phyloP scores from a whole-genome alignment of 2,888 invertebrate species.

The Apamea monoglypha region DNA sequence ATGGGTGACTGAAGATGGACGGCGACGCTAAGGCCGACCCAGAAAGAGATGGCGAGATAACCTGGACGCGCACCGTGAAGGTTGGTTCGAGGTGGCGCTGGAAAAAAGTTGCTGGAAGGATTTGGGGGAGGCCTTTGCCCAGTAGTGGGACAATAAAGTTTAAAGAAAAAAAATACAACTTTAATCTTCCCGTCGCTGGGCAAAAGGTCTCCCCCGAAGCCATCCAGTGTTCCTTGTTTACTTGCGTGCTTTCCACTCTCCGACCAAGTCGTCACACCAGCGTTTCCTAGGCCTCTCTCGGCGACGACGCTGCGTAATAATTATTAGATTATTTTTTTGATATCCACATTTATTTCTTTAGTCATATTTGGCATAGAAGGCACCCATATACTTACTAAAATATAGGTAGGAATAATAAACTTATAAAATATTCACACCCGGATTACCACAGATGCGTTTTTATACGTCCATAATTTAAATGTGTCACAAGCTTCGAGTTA shows the following conservation, averaged over 20 bases:
- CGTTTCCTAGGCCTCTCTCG: background rate
- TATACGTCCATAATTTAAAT: conserved; percentile 47
- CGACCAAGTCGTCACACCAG: background rate
- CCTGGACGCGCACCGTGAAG: no score
- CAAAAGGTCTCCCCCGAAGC: background rate
- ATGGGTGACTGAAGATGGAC: no score
- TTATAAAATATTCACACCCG: conserved; percentile 25
- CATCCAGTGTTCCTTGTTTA: background rate
- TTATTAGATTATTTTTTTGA: background rate
- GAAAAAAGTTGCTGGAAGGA: no score
- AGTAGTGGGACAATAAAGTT: no score
- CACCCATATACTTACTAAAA: background rate
- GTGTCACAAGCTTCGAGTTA: conserved; percentile 42
- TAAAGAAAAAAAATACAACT: no score
- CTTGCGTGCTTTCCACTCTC: background rate
- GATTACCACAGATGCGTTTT: conserved; percentile 51
- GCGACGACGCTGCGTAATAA: background rate
- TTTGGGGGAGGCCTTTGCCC: no score
- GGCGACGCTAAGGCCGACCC: no score
- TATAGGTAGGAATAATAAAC: background rate
- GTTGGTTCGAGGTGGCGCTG: no score
- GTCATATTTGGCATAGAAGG: background rate
- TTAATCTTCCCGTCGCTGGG: background rate
- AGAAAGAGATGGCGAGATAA: no score
- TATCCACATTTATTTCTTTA: background rate